phyloP scores from a whole-genome alignment of 2,888 invertebrate species.

The Leptopilina myrica region DNA sequence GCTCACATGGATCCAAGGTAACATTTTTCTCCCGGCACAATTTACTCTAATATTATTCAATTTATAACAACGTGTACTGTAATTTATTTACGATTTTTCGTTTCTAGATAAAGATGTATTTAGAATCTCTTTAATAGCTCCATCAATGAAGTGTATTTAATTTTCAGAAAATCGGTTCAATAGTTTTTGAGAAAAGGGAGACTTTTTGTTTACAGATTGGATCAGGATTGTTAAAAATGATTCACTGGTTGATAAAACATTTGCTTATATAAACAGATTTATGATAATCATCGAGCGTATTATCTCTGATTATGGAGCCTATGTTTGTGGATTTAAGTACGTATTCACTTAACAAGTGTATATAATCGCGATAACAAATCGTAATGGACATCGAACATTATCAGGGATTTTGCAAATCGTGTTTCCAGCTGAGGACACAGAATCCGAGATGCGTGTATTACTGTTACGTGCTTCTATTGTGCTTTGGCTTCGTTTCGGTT shows the following conservation, averaged over 20 bases:
- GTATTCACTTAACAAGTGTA: neutral
- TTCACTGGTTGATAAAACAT: too few relatives aligned
- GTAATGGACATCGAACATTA: constrained; percentile 12
- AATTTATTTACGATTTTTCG: too few relatives aligned
- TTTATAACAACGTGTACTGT: too few relatives aligned
- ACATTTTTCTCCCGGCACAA: neutral
- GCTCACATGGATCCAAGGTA: neutral
- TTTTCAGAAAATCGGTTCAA: too few relatives aligned
- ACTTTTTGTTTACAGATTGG: too few relatives aligned
- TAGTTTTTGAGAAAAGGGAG: too few relatives aligned
- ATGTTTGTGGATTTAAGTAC: neutral
- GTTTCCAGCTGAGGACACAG: constrained; percentile 14
- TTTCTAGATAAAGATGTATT: too few relatives aligned
- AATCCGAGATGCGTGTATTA: constrained; percentile 22
- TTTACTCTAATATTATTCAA: neutral
- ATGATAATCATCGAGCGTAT: neutral
- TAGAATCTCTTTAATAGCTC: too few relatives aligned
- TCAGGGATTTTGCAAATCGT: constrained; percentile 28
- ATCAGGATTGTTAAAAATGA: too few relatives aligned
- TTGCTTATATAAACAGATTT: too few relatives aligned
- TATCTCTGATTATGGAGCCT: neutral
- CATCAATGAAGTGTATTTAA: too few relatives aligned
- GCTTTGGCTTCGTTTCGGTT: constrained; percentile 36
- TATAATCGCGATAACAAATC: constrained; percentile 7
- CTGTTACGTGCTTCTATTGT: constrained; percentile 30